Evolutionary conservation across 2,888 invertebrate species (phyloP).

Genomic region (Nephrotoma guestfalica): DNA sequence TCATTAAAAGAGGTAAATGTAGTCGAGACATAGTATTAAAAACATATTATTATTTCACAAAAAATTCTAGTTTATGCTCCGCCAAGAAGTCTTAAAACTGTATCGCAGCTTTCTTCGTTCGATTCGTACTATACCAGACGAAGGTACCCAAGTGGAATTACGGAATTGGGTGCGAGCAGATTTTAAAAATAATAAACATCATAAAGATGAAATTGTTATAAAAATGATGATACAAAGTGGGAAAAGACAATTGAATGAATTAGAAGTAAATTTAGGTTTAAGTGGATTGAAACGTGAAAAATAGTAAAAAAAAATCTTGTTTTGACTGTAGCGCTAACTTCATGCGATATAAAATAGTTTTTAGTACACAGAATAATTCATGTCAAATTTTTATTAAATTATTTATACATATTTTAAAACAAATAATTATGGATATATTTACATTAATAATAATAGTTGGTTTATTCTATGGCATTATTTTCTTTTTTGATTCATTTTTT

Average conservation of each 20-base stretch:
- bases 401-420: neutral
- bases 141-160: slow-evolving; percentile 45
- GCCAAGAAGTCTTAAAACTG: slow-evolving; percentile 61
- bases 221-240: slow-evolving; percentile 58
- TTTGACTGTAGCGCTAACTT: neutral
- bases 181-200: slow-evolving; percentile 53
- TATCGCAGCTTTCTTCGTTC: slow-evolving; percentile 59
- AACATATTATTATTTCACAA: slow-evolving; percentile 1
- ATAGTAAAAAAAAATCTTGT: neutral
- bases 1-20: slow-evolving; percentile 44
- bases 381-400: neutral
- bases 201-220: slow-evolving; percentile 56
- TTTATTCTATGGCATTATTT: slow-evolving; percentile 49
- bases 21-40: neutral
- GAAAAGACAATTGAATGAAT: slow-evolving; percentile 49
- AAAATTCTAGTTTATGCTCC: slow-evolving; percentile 55
- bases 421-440: slow-evolving; percentile 44
- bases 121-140: slow-evolving; percentile 49
- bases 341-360: neutral
- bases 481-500: slow-evolving; percentile 72
- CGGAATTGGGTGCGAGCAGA: slow-evolving; percentile 59
- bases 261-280: slow-evolving; percentile 46
- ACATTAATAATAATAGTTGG: slow-evolving; percentile 44
- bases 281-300: slow-evolving; percentile 25
- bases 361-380: neutral